Conservation (phyloP, 2,797 vertebrate genomes). For the Alauda arvensis region DNA sequence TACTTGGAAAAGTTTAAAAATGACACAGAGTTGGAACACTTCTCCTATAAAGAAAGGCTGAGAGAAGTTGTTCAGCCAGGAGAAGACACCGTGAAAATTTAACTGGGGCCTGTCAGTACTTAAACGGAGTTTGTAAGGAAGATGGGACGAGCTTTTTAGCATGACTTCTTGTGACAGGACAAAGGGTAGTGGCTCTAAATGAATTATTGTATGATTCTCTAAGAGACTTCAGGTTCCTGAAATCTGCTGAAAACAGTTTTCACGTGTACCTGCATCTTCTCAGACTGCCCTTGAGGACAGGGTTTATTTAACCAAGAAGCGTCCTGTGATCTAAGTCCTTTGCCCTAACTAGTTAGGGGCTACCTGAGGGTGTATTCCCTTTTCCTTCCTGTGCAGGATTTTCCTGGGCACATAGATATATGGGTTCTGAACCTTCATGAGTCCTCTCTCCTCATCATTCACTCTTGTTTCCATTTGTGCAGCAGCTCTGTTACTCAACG, state of each 20-base stretch:
- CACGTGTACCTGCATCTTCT: not conserved
- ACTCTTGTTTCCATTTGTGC: not conserved
- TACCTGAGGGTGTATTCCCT: not conserved
- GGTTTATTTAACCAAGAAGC: not conserved
- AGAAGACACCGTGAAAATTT: not conserved
- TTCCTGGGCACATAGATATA: not conserved
- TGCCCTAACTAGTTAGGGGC: fast-evolving
- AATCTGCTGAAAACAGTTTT: not conserved
- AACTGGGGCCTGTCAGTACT: not conserved
- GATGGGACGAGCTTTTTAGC: not conserved
- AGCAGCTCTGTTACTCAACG: not conserved
- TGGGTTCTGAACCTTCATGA: fast-evolving
- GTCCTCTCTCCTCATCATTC: not conserved
- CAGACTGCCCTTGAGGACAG: not conserved
- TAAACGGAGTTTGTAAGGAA: not conserved
- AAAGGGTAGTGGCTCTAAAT: not conserved
- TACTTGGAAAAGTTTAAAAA: not conserved
- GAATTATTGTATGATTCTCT: not conserved
- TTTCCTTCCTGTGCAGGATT: not conserved
- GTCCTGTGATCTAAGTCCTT: not conserved
- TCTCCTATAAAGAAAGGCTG: not conserved
- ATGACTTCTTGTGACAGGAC: too few relatives aligned
- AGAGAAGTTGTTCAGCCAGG: not conserved
- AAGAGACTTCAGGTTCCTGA: not conserved
- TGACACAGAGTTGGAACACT: too few relatives aligned